Base-by-base conservation (phyloP, 2,888 invertebrate species). In the Lasioglossum villosulum region DNA sequence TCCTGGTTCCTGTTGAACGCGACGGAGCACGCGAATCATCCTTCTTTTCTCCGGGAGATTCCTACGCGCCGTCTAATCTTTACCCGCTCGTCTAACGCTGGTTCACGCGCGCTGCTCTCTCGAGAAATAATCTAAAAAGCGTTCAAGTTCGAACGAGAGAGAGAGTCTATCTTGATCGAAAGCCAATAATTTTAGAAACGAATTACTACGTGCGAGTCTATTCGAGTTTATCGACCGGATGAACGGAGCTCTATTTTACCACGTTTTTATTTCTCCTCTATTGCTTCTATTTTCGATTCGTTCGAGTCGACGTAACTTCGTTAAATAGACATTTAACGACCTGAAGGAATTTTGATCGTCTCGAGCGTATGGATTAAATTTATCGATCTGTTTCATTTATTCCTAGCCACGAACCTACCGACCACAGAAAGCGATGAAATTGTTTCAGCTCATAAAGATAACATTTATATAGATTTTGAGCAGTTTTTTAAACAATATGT, bases 21-120 rank as follows among this genome's bases (percentile, higher is more conserved):
- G 80, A 81, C 75, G 80, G 81, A 63, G 72, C 88, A 86, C 88
- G 77, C 88, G 52, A 88, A 80, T 87, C 56, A 56, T 78, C 37
- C 73, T 56, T 37, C 30, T 59, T 6, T 42, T 37, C 19, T 16
- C 37, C 19, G 45, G 37, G 30, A n/a, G 68, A 52, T 30, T 68
- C 37, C 30, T 30, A 12, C 63, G 16, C 16, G 63, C 1, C 16
- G 14, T 14, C 14, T 27, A 59, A 30, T 30, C 63, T 30, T 63
- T 30, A 6, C 16, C 63, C 6, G 30, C 27, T 14, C 4, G 59
- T 27, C 27, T 59, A 59, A 30, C 63, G 30, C 27, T 30, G 0
- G 5, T 1, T 59, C 27, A 12, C 27, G 27, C 59, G 27, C 56
- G n/a, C 4, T 16, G 16, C 45, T 27, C 14, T 14, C 27, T 14